Evolutionary conservation across 2,113 vertebrate genomes (phyloP).

Genomic region (Megaleporinus macrocephalus): DNA sequence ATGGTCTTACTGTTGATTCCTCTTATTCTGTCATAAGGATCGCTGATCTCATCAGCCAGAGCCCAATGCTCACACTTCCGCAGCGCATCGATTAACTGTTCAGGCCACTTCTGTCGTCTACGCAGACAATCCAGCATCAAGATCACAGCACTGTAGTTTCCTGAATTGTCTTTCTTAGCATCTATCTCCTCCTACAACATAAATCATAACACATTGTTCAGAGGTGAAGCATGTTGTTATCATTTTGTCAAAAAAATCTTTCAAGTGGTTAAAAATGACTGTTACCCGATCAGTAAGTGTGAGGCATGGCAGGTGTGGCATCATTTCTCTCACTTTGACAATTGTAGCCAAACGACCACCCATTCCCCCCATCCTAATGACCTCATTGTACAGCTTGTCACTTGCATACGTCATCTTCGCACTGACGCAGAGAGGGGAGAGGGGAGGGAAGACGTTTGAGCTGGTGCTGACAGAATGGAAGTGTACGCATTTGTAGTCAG

Average conservation of each 20-base stretch:
- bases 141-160: conserved; percentile 64
- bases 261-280: neutral
- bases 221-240: too few relatives aligned
- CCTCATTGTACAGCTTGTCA: conserved; percentile 71
- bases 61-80: conserved; percentile 44
- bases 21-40: conserved; percentile 65
- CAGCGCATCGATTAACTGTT: conserved; percentile 71
- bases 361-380: conserved; percentile 57
- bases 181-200: conserved; percentile 70
- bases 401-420: conserved; percentile 70
- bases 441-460: neutral
- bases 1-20: conserved; percentile 42
- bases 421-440: conserved; percentile 24
- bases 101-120: conserved; percentile 74
- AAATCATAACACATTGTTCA: neutral
- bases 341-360: conserved; percentile 58
- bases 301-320: conserved; percentile 70
- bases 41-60: conserved; percentile 64
- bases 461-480: neutral
- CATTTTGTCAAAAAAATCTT: neutral
- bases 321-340: conserved; percentile 69
- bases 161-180: conserved; percentile 66
- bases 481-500: neutral
- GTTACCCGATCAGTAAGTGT: conserved; percentile 73
- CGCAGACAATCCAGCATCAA: conserved; percentile 72